Evolutionary conservation across 2,113 vertebrate species (phyloP).

Genomic region (Axis porcinus): DNA sequence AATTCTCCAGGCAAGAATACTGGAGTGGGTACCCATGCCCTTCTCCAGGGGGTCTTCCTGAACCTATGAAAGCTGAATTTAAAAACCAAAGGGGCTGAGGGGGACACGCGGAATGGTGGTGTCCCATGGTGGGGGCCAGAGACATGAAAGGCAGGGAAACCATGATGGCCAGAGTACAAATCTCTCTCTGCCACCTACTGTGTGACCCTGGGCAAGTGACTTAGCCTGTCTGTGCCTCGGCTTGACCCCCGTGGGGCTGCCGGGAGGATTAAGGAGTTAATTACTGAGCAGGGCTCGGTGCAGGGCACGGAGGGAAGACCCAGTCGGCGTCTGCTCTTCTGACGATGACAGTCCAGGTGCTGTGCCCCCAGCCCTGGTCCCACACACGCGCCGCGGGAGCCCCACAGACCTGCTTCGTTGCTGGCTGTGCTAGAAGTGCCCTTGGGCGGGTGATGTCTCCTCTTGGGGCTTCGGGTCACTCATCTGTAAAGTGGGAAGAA

Average conservation of each 20-base stretch:
- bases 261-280: not conserved
- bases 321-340: fast-evolving
- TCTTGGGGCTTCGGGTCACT: slow-evolving; percentile 31
- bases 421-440: slow-evolving; percentile 43
- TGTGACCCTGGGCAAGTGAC: not conserved
- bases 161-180: not conserved
- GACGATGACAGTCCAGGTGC: fast-evolving
- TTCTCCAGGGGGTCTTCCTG: not conserved
- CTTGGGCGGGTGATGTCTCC: not conserved
- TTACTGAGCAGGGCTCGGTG: fast-evolving
- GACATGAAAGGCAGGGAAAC: fast-evolving
- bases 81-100: not conserved
- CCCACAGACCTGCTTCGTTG: slow-evolving; percentile 52
- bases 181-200: not conserved
- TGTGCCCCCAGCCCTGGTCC: not conserved
- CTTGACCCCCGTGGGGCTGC: not conserved
- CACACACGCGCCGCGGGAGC: not conserved
- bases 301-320: not conserved
- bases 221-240: not conserved
- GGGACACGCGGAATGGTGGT: fast-evolving
- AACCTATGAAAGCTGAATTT: not conserved
- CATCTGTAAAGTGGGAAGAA: slow-evolving; percentile 55
- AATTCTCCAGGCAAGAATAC: not conserved
- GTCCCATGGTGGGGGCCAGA: not conserved
- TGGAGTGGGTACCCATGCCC: not conserved